Evolutionary conservation across 2,113 vertebrate species (phyloP).

Genomic region (Collichthys lucidus): DNA sequence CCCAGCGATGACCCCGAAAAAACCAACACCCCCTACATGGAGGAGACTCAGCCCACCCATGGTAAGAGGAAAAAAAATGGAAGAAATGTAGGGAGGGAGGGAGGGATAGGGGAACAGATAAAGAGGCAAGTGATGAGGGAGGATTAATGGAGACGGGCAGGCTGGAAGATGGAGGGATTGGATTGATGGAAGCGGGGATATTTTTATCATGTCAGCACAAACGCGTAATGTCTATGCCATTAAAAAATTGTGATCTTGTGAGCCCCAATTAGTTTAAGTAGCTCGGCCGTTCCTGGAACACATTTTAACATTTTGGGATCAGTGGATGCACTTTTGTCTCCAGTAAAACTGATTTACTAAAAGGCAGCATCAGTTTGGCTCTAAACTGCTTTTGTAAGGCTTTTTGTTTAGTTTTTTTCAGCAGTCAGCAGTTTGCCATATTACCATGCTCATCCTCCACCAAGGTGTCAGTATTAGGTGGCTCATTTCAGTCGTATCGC

Average conservation of each 20-base stretch:
- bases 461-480: neutral
- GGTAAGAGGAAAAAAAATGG: conserved; percentile 82
- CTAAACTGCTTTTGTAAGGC: conserved; percentile 26
- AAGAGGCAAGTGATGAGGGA: conserved; percentile 1
- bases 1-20: conserved; percentile 94
- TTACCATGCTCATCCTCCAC: conserved; percentile 10
- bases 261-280: conserved; percentile 55
- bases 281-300: conserved; percentile 36
- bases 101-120: conserved; percentile 17
- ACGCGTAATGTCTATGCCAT: conserved; percentile 48
- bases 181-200: conserved; percentile 33
- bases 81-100: neutral
- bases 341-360: conserved; percentile 38
- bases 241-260: conserved; percentile 46
- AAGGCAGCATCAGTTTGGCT: conserved; percentile 36
- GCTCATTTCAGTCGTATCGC: neutral
- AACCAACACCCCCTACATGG: conserved; percentile 91
- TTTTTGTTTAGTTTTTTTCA: conserved; percentile 35
- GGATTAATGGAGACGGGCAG: conserved; percentile 19
- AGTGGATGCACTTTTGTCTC: conserved; percentile 29
- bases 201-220: conserved; percentile 66
- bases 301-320: conserved; percentile 49
- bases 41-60: conserved; percentile 90
- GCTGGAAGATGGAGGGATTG: conserved; percentile 37
- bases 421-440: conserved; percentile 38